A percentile compares a stretch with the other conserved stretches of the same genome.
phyloP scores from a whole-genome alignment of 2,888 invertebrate genomes.

The Scaeva pyrastri region DNA sequence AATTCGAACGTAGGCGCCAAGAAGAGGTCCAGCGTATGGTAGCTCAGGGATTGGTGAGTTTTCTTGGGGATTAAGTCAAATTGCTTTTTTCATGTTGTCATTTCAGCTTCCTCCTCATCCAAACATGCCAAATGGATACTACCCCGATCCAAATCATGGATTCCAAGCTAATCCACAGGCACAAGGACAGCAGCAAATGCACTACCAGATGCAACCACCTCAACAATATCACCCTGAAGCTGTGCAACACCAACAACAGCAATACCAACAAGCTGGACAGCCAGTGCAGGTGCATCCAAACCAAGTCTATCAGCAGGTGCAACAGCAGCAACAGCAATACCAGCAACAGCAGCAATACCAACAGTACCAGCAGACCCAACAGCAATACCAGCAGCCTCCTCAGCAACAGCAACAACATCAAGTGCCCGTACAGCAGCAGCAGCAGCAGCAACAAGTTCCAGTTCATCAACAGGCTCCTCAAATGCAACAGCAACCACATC shows the following conservation, averaged over 20 bases:
- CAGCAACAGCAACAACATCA: conserved; percentile 77
- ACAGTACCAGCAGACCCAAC: conserved; percentile 78
- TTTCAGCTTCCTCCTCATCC: conserved; percentile 82
- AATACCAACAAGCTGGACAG: conserved; percentile 77
- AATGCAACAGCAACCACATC: conserved; percentile 78
- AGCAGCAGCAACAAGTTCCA: conserved; percentile 75
- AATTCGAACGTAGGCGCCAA: conserved; percentile 88
- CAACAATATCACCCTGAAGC: conserved; percentile 79
- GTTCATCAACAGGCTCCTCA: conserved; percentile 77
- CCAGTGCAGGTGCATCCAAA: conserved; percentile 79
- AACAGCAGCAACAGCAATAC: conserved; percentile 62
- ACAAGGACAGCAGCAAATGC: conserved; percentile 74
- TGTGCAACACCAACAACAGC: conserved; percentile 70
- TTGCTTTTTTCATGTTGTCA: too few relatives aligned
- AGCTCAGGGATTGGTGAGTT: conserved; percentile 88
- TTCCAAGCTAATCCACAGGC: conserved; percentile 77
- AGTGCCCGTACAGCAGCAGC: conserved; percentile 76
- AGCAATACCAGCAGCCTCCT: conserved; percentile 77
- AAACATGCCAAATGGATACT: conserved; percentile 83
- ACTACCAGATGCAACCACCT: conserved; percentile 78
- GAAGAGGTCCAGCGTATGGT: conserved; percentile 88
- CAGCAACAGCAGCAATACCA: conserved; percentile 71
- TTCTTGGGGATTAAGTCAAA: not conserved
- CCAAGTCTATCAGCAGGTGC: conserved; percentile 79
- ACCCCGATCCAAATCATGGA: conserved; percentile 78